Percentiles rank a stretch among this genome's conserved stretches.
Evolutionary conservation across 2,797 vertebrate genomes (phyloP).

Genomic region (Hypotaenidia okinawae): DNA sequence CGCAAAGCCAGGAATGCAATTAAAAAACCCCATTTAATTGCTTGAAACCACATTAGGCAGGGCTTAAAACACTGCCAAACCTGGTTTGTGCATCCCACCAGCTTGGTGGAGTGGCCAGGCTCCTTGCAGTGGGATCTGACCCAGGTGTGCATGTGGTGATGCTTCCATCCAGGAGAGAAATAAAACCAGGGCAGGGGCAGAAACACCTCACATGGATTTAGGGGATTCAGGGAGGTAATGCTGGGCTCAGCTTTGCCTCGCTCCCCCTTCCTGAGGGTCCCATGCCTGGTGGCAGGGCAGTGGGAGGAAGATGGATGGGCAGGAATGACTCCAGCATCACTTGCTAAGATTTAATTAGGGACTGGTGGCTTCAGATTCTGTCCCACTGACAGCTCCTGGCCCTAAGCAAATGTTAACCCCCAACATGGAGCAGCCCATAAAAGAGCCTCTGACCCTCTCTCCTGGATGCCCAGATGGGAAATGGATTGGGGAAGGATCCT

Average conservation of each 20-base stretch:
- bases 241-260: accelerated
- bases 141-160: accelerated
- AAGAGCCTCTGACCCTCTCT: neutral
- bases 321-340: neutral
- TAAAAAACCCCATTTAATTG: accelerated
- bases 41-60: accelerated
- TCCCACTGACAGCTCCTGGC: neutral
- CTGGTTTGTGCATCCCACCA: accelerated
- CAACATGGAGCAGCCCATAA: neutral
- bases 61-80: neutral
- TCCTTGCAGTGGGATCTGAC: neutral
- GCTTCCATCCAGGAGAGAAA: neutral
- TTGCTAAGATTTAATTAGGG: conserved; percentile 13
- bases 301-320: neutral
- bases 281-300: too few species aligned
- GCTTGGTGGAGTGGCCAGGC: accelerated
- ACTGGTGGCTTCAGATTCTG: neutral
- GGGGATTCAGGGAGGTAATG: neutral
- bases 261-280: neutral
- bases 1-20: accelerated
- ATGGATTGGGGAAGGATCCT: neutral
- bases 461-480: neutral
- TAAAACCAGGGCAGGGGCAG: neutral
- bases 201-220: accelerated
- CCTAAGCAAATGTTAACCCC: neutral